phyloP scores from a whole-genome alignment of 2,888 invertebrate genomes.

The Pomacea canaliculata region DNA sequence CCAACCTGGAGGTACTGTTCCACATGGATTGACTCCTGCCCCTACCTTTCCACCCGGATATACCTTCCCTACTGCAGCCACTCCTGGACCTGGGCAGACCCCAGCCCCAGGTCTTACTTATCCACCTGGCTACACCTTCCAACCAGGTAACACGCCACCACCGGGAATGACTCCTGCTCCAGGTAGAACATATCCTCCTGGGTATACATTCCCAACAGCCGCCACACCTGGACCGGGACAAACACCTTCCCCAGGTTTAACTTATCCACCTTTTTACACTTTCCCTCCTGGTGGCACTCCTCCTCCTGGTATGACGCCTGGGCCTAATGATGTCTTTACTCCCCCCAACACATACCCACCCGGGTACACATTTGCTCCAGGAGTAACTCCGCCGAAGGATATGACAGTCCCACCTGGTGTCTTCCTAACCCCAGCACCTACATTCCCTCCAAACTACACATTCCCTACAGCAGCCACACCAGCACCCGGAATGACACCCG shows the following conservation, averaged over 20 bases:
- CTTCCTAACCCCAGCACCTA: too few species aligned
- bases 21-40: conserved; percentile 34
- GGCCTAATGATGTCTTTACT: too few species aligned
- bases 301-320: conserved; percentile 34
- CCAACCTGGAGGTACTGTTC: conserved; percentile 23
- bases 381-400: too few species aligned
- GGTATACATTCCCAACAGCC: conserved; percentile 29
- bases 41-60: conserved; percentile 20
- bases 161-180: conserved; percentile 2
- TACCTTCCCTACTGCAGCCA: neutral
- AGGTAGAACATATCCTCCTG: conserved; percentile 26
- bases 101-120: conserved; percentile 1
- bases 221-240: conserved; percentile 39
- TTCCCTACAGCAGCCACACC: neutral
- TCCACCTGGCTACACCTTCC: conserved; percentile 29
- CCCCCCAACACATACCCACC: too few species aligned
- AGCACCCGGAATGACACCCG: neutral
- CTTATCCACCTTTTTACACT: conserved; percentile 31
- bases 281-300: conserved; percentile 37
- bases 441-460: too few species aligned
- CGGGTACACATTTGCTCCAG: too few species aligned
- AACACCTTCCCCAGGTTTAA: conserved; percentile 30
- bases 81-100: conserved; percentile 1
- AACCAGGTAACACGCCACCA: conserved; percentile 8
- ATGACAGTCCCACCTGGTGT: too few species aligned